Base-by-base conservation (phyloP, 2,113 vertebrate species). In the Aythya baeri region DNA sequence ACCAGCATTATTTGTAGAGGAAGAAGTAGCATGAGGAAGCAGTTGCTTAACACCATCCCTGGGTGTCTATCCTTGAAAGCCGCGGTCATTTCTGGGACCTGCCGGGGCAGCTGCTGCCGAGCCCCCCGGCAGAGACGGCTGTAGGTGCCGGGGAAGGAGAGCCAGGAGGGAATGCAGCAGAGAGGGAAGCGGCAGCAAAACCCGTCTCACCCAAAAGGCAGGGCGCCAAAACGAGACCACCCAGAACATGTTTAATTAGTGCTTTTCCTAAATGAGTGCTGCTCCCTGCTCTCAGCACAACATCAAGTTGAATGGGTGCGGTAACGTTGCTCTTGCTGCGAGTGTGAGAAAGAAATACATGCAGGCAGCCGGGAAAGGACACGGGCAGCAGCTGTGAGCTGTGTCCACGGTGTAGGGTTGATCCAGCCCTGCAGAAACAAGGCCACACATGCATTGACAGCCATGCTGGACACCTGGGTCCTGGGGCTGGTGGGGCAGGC, bases 191-290 rank as follows among this genome's bases (percentile, higher is more conserved):
- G 0, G 75, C 78, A 80, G 82, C 58, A 65, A 95, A 96, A 94
- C 85, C 82, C 57, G 90, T 76, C 85, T 89, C 76, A 70, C 79
- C 29, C 58, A 75, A 68, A 72, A 73, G 83, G 93, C 88, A 83
- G 59, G 68, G 62, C 0, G 6, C 88, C 90, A 75, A 67, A 74
- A 74, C 8, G 57, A 83, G 95, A 96, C 96, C 96, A 95, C 95
- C 94, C 96, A 95, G 94, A 63, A 78, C 3, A 59, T 0, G 1
- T 74, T 84, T 97, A 96, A 96, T 97, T 97, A 94, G 86, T 59
- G 17, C 52, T 90, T 93, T 86, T 81, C 46, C 79, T 91, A 73
- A 90, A 91, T 94, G 62, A 88, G 57, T 23, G 32, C 68, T 88
- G 85, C 65, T 58, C 34, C 62, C 86, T 67, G 67, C 73, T 67